Evolutionary conservation across 2,888 invertebrate genomes (phyloP), one percentile per base, ranked within the genome.

Genomic region (Protophormia terraenovae): DNA sequence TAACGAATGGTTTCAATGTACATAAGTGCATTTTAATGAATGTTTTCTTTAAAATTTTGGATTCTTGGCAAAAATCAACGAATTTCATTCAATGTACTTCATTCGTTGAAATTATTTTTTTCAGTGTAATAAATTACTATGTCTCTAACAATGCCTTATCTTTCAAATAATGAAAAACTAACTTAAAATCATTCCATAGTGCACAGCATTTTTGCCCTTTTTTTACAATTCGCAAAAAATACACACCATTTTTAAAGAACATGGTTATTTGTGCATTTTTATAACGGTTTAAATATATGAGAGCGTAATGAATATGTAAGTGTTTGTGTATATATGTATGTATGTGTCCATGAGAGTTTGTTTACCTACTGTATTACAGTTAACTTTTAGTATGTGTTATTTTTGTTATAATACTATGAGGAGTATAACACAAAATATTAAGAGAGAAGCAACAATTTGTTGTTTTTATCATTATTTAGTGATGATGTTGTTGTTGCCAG

Each of bases 361-460:
- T 67, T 45, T 32, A 58, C 32, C 29, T 32, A 10, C 16, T 32
- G 62, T 78, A 78, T 50, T 10, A 69, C 78, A 78, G 78, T 71
- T 69, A 35, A 27, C n/a, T 22, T 19, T 53, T 16, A 22, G 6
- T 19, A 10, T 50, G 58, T 22, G 7, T 24, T 41, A n/a, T 27
- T 38, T n/a, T 58, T 38, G n/a, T 38, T n/a, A 50, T 77, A 58
- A 32, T 14, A 19, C 14, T 55, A 24, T 45, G 32, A 35, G 12
- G 38, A 41, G 69, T 85, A 82, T 85, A 85, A 85, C 81, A 85
- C 77, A 78, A 85, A 82, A 82, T 82, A 75, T 85, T 85, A 78
- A 75, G 71, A 82, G 85, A 82, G 75, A 85, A 78, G 86, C 87
- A 87, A 87, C 87, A 87, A 87, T 85, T 87, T 86, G 86, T 87